phyloP scores from a whole-genome alignment of 2,888 invertebrate species.

The Yponomeuta cagnagella region DNA sequence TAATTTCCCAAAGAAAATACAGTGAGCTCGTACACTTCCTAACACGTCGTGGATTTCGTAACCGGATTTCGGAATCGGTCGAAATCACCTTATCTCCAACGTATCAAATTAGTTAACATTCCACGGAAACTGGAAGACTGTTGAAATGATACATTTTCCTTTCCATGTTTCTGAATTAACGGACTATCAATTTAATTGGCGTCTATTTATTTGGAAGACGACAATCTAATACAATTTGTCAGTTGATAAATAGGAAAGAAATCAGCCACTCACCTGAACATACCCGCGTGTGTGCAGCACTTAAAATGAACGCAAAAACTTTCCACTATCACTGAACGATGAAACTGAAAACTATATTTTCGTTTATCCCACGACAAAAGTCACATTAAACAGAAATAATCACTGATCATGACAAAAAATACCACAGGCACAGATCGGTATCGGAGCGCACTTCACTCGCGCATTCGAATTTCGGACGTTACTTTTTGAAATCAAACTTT shows the following conservation, averaged over 20 bases:
- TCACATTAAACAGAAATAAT: constrained; percentile 13
- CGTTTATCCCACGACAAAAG: constrained; percentile 16
- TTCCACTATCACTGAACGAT: constrained; percentile 23
- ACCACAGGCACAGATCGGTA: neutral
- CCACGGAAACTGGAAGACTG: constrained; percentile 21
- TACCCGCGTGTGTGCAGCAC: constrained; percentile 24
- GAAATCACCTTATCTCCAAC: constrained; percentile 19
- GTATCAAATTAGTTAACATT: constrained; percentile 20
- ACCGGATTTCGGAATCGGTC: constrained; percentile 12
- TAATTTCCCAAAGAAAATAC: neutral
- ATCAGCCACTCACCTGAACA: constrained; percentile 29
- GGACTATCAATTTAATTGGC: constrained; percentile 3
- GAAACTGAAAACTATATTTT: constrained; percentile 15
- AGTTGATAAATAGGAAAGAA: constrained; percentile 15
- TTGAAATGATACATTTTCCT: constrained; percentile 21
- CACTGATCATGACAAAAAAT: constrained; percentile 1
- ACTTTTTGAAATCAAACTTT: neutral
- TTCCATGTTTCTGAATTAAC: constrained; percentile 22
- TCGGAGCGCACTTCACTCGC: constrained; percentile 7
- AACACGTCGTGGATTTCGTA: constrained; percentile 5
- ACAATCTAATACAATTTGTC: neutral
- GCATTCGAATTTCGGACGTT: neutral
- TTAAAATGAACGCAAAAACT: constrained; percentile 10
- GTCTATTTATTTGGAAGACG: neutral
- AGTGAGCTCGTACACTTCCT: neutral